Evolutionary conservation across 2,888 invertebrate genomes (phyloP).

Genomic region (Cerastis leucographa): DNA sequence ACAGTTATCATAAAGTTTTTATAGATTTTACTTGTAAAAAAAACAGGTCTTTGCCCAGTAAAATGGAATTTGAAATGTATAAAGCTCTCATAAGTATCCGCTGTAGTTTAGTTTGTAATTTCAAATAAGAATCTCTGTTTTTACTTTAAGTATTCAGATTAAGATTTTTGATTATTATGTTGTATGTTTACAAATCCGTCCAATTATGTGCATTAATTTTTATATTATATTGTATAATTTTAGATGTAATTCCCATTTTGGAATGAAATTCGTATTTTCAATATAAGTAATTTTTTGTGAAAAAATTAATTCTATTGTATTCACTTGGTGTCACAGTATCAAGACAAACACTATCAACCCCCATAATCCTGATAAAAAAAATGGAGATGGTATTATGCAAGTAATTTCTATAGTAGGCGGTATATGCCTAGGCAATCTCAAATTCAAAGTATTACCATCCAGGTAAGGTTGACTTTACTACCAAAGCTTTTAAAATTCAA

Average conservation of each 20-base stretch:
- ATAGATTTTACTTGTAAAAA: background rate
- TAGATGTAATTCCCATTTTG: slow-evolving; percentile 12
- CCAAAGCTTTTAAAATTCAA: no score
- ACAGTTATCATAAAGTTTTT: background rate
- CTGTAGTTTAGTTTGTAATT: background rate
- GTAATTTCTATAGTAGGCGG: no score
- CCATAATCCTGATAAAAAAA: background rate
- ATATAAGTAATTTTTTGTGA: background rate
- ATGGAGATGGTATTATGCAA: no score
- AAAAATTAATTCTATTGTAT: background rate
- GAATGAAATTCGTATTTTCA: background rate
- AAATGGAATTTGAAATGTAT: background rate
- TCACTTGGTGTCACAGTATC: background rate
- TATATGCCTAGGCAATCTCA: no score
- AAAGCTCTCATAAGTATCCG: background rate
- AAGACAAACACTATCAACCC: background rate
- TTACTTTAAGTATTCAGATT: background rate
- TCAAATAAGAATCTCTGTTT: slow-evolving; percentile 27
- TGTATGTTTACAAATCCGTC: slow-evolving; percentile 45
- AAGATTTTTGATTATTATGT: background rate
- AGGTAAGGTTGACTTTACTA: no score
- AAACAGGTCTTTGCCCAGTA: background rate
- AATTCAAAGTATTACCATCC: no score
- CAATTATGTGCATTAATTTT: slow-evolving; percentile 33
- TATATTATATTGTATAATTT: slow-evolving; percentile 3